A percentile compares a stretch with the other conserved stretches of the same genome.
Evolutionary conservation across 2,113 vertebrate genomes (phyloP).

Genomic region (Apus apus): DNA sequence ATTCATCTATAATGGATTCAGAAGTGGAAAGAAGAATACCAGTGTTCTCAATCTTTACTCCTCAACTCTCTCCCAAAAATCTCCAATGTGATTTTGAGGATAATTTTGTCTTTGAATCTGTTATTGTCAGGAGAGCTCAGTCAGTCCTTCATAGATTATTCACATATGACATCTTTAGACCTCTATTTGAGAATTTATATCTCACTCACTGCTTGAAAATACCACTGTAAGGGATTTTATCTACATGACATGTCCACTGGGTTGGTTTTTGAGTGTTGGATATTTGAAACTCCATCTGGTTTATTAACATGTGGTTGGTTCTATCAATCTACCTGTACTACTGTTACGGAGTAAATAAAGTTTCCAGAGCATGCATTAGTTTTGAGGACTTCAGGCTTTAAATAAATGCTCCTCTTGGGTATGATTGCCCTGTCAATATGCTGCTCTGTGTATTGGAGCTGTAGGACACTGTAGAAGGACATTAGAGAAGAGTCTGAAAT

Average conservation of each 20-base stretch:
- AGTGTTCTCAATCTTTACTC: conserved; percentile 21
- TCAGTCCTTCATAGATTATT: conserved; percentile 49
- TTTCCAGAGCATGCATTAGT: neutral
- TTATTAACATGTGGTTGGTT: neutral
- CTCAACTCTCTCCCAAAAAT: conserved; percentile 4
- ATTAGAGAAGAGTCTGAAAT: neutral
- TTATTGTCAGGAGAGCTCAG: conserved; percentile 20
- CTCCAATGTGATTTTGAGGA: conserved; percentile 28
- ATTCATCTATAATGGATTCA: conserved; percentile 58
- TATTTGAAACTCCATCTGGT: neutral
- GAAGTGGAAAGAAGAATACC: conserved; percentile 31
- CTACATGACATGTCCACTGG: neutral
- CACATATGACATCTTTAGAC: conserved; percentile 38
- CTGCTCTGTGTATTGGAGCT: neutral
- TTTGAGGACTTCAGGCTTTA: neutral
- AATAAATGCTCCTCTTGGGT: neutral
- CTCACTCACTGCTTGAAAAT: neutral
- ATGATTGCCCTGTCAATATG: neutral
- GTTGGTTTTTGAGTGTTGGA: neutral
- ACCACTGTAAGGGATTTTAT: neutral
- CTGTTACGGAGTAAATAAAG: neutral
- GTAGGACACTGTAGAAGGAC: neutral
- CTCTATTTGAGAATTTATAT: conserved; percentile 37
- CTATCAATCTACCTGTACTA: neutral
- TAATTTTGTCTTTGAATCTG: conserved; percentile 35